Percentiles rank a stretch among this genome's conserved stretches.
These are phyloP conservation scores for Lates calcarifer DNA, from an alignment of 2,113 vertebrate genomes.

Conservation along the genomic window DNA sequence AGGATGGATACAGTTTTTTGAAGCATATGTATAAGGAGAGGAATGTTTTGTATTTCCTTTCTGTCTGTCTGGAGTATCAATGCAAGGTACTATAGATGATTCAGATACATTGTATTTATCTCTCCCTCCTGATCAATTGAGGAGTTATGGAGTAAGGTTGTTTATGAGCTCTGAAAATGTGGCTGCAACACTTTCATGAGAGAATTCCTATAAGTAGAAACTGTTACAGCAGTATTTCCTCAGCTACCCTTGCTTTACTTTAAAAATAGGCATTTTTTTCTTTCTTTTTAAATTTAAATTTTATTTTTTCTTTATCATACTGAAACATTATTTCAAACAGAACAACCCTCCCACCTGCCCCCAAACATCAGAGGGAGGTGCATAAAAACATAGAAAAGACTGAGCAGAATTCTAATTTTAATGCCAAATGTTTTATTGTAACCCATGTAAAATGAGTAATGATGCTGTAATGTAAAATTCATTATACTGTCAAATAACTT, in stretches of 20 bases:
- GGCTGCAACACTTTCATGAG: slow-evolving; percentile 21
- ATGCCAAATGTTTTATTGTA: neutral
- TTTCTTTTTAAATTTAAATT: too few species aligned
- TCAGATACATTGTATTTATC: slow-evolving; percentile 40
- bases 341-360: too few species aligned
- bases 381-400: neutral
- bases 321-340: too few species aligned
- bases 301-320: too few species aligned
- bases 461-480: neutral
- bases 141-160: slow-evolving; percentile 39
- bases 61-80: slow-evolving; percentile 3
- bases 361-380: neutral
- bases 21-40: slow-evolving; percentile 29
- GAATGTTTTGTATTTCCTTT: slow-evolving; percentile 17
- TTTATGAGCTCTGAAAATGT: slow-evolving; percentile 46
- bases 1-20: slow-evolving; percentile 50
- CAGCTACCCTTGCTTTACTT: neutral
- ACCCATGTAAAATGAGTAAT: neutral
- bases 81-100: slow-evolving; percentile 24
- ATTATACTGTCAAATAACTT: neutral
- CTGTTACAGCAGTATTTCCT: slow-evolving; percentile 20
- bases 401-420: neutral
- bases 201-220: slow-evolving; percentile 29
- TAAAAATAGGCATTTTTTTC: neutral
- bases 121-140: slow-evolving; percentile 46